These are phyloP conservation scores for Ephestia elutella DNA, from an alignment of 1,140 invertebrate genomes.

Conservation along the genomic window DNA sequence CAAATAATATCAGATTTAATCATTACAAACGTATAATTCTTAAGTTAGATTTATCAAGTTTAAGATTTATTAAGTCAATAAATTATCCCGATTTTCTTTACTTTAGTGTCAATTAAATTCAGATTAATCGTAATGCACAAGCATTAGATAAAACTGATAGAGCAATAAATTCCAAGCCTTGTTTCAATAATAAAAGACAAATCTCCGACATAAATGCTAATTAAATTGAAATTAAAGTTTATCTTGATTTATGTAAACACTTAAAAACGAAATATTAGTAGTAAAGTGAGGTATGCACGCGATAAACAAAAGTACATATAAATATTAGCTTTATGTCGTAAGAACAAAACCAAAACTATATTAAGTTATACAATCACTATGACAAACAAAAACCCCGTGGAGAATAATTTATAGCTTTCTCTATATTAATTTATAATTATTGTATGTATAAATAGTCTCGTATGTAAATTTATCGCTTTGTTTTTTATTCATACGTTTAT, in stretches of 20 bases:
- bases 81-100: neutral
- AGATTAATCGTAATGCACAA: neutral
- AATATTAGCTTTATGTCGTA: no score
- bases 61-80: neutral
- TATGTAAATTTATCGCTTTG: slow-evolving; percentile 6
- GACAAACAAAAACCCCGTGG: neutral
- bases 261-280: slow-evolving; percentile 1
- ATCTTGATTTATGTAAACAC: slow-evolving; percentile 1
- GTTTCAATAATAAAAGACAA: neutral
- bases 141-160: neutral
- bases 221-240: neutral
- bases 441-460: slow-evolving; percentile 2
- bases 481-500: slow-evolving; percentile 5
- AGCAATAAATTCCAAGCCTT: neutral
- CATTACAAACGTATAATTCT: no score
- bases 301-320: neutral
- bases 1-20: no score
- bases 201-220: neutral
- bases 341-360: neutral
- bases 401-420: neutral
- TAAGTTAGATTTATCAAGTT: no score
- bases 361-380: neutral
- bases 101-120: neutral
- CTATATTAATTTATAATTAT: slow-evolving; percentile 5
- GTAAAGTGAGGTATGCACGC: slow-evolving; percentile 1